phyloP scores from a whole-genome alignment of 2,888 invertebrate genomes.

The Callinectes sapidus region DNA sequence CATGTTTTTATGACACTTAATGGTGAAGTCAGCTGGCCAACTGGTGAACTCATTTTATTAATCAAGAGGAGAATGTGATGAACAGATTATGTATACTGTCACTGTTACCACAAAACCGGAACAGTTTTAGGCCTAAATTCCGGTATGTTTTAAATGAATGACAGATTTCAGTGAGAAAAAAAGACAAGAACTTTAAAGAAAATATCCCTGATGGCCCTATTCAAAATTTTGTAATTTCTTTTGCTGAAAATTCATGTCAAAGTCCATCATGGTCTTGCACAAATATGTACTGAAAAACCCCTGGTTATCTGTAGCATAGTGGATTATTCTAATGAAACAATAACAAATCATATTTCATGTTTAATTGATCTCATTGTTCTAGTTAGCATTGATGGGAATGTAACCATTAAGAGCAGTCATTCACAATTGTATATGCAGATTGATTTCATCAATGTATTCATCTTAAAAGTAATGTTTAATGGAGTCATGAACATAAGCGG shows the following conservation, averaged over 20 bases:
- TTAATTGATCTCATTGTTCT: conserved; percentile 1
- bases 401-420: background rate
- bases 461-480: background rate
- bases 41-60: too few species aligned
- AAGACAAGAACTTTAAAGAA: background rate
- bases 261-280: background rate
- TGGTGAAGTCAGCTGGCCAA: too few species aligned
- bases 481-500: background rate
- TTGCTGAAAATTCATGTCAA: background rate
- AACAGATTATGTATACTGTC: background rate
- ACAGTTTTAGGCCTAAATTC: background rate
- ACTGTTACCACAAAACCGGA: background rate
- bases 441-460: background rate
- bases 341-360: background rate
- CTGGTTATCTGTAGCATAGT: background rate
- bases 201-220: background rate
- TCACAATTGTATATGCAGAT: background rate
- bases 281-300: background rate
- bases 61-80: too few species aligned
- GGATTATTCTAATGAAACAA: background rate
- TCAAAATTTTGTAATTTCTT: background rate
- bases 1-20: too few species aligned
- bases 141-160: too few species aligned
- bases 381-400: background rate
- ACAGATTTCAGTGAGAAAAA: background rate